Conservation (phyloP, 2,888 invertebrate genomes). For the Ptychoptera contaminata region DNA sequence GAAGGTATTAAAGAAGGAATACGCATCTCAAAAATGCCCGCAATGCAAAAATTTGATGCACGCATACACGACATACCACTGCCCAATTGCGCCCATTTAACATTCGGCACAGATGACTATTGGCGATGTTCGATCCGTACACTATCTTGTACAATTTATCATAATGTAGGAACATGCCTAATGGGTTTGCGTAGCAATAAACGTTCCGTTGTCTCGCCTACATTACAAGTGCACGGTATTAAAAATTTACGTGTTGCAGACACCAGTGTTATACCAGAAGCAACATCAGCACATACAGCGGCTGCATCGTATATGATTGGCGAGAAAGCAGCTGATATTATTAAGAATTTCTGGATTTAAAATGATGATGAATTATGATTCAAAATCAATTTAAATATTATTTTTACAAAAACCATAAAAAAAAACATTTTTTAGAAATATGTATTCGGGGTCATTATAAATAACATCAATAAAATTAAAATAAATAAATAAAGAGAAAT, state of each 20-base stretch:
- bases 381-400: too few relatives aligned
- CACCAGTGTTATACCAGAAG: constrained; percentile 48
- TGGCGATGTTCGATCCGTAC: constrained; percentile 52
- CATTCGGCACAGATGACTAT: constrained; percentile 45
- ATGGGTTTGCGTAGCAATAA: constrained; percentile 51
- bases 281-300: constrained; percentile 49
- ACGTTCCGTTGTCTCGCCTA: constrained; percentile 45
- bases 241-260: constrained; percentile 46
- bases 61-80: constrained; percentile 34
- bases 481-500: too few relatives aligned
- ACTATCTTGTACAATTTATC: constrained; percentile 44
- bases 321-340: constrained; percentile 52
- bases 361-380: too few relatives aligned
- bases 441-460: too few relatives aligned
- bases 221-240: constrained; percentile 44
- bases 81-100: constrained; percentile 34
- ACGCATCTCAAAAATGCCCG: constrained; percentile 33
- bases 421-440: too few relatives aligned
- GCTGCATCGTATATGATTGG: constrained; percentile 56
- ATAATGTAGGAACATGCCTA: constrained; percentile 51
- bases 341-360: constrained; percentile 35
- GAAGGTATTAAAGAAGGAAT: constrained; percentile 36
- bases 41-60: constrained; percentile 41
- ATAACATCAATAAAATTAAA: too few relatives aligned
- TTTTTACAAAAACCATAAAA: too few relatives aligned